phyloP scores from a whole-genome alignment of 2,797 vertebrate species.

The Crossoptilon crossoptilon region DNA sequence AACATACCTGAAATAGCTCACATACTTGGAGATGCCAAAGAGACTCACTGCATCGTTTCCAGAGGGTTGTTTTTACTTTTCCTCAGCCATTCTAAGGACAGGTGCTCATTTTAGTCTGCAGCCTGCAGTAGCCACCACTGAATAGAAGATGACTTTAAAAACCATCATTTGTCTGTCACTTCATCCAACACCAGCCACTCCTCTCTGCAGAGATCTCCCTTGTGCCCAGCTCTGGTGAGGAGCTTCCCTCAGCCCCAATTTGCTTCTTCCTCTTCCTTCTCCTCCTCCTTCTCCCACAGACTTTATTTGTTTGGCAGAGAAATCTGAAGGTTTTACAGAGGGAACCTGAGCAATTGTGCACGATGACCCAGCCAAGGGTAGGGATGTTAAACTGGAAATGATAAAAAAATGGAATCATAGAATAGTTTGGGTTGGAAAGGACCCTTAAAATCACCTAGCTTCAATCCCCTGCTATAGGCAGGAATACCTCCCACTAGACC shows the following conservation, averaged over 20 bases:
- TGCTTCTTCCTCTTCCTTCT: background rate
- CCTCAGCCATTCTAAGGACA: background rate
- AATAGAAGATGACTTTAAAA: background rate
- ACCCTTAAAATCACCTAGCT: too few relatives aligned
- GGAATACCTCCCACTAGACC: too few relatives aligned
- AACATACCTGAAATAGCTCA: constrained; percentile 61
- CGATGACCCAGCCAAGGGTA: background rate
- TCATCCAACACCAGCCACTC: background rate
- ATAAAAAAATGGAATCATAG: background rate
- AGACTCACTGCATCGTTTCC: background rate
- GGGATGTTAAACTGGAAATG: background rate
- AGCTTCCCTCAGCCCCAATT: background rate
- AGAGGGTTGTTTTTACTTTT: background rate
- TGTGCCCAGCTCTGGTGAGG: background rate
- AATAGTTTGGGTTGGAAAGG: too few relatives aligned
- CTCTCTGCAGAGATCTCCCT: background rate
- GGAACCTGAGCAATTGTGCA: accelerated
- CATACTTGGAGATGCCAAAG: constrained; percentile 16
- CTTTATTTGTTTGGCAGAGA: background rate
- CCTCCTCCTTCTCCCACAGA: background rate
- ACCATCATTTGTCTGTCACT: constrained; percentile 14
- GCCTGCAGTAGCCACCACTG: background rate
- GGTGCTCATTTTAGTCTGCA: background rate
- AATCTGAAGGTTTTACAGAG: background rate
- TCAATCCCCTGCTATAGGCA: too few relatives aligned